Evolutionary conservation across 2,113 vertebrate genomes (phyloP).

Genomic region (Percopsis transmontana): DNA sequence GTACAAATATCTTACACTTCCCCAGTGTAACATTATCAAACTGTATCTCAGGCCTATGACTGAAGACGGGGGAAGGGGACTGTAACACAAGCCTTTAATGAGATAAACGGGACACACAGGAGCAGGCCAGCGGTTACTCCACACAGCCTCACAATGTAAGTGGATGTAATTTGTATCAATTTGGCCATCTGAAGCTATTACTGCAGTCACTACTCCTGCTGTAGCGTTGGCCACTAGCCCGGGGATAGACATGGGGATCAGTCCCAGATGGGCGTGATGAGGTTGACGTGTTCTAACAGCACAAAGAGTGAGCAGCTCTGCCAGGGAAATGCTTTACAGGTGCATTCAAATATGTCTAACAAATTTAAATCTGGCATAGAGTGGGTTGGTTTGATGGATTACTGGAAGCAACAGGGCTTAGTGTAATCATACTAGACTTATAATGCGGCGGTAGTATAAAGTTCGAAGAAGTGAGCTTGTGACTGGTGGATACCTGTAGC

Average conservation of each 20-base stretch:
- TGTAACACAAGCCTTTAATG: conserved; percentile 68
- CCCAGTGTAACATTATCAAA: conserved; percentile 38
- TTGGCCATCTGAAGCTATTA: conserved; percentile 62
- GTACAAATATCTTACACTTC: background rate
- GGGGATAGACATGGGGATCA: conserved; percentile 25
- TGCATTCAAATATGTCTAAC: conserved; percentile 32
- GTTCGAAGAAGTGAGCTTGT: background rate
- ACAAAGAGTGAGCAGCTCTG: conserved; percentile 2
- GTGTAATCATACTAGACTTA: background rate
- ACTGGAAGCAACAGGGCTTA: background rate
- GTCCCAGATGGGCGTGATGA: conserved; percentile 39
- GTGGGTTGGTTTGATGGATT: background rate
- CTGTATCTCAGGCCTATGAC: conserved; percentile 44
- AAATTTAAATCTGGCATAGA: conserved; percentile 26
- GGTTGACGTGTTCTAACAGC: conserved; percentile 19
- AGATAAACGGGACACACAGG: conserved; percentile 57
- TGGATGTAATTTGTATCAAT: conserved; percentile 70
- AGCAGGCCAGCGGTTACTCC: conserved; percentile 45
- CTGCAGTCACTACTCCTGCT: conserved; percentile 45
- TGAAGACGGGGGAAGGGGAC: conserved; percentile 16
- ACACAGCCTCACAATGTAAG: conserved; percentile 55
- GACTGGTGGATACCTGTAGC: background rate
- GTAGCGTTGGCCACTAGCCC: conserved; percentile 41
- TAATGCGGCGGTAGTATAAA: background rate
- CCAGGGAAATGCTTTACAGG: conserved; percentile 28